Base-by-base conservation (phyloP, 2,888 invertebrate species). In the Polyommatus icarus region DNA sequence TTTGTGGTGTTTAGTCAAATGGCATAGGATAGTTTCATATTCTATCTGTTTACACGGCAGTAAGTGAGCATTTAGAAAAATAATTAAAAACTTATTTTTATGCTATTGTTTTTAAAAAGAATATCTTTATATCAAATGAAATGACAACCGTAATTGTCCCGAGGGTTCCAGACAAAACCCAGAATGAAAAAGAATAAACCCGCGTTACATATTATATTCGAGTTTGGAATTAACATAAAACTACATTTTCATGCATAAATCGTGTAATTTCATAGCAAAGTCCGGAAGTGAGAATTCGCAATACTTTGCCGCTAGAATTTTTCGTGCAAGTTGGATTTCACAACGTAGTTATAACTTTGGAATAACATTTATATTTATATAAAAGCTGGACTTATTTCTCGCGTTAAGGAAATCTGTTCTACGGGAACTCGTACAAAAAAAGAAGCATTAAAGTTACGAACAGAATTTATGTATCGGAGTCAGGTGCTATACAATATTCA, bases 361-460 rank as follows among this genome's bases (percentile, higher is more conserved):
- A 67, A 67, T 67, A 40, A 40, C 72, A 72, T 36, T 72, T 72
- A 40, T 67, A 67, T 67, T 67, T 67, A 67, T 67, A 67, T 67
- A 32, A 67, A 67, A 67, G 15, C 29, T 32, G 67, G 29, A 15
- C 59, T 59, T 20, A n/a, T 61, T 24, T 24, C n/a, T 67, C 67
- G 67, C 29, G 29, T 67, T 32, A 67, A 18, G 67, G 29, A 29
- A 67, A 67, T 67, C 24, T 67, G 1, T 29, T 32, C 67, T 67
- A 32, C 29, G 29, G 29, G 67, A 67, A 61, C 10, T 61, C 10
- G 46, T 1, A 46, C 46, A 46, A 46, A 46, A 40, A 20, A 20
- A 20, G 59, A 59, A 20, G 20, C 59, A 5, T 20, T 59, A 59
- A 20, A 7, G n/a, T 18, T 54, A 54, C 54, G 54, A 54, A 54